phyloP scores from a whole-genome alignment of 2,113 vertebrate species.

The Clinocottus analis region DNA sequence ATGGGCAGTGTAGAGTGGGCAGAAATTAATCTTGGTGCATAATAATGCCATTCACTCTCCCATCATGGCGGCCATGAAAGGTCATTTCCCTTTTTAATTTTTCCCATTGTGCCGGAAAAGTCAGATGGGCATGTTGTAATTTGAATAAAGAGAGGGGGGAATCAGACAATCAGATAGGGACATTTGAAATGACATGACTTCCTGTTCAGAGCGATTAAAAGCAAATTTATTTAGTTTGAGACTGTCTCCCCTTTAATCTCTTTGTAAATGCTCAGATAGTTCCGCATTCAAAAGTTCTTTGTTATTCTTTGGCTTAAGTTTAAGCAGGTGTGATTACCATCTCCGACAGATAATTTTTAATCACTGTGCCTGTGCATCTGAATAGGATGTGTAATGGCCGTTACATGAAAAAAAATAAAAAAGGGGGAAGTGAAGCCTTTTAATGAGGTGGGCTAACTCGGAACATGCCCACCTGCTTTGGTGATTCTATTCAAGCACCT shows the following conservation, averaged over 20 bases:
- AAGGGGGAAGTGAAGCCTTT: conserved; percentile 77
- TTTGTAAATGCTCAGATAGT: conserved; percentile 83
- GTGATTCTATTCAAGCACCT: conserved; percentile 81
- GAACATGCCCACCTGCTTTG: conserved; percentile 82
- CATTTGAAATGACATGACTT: conserved; percentile 85
- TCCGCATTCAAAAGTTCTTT: conserved; percentile 80
- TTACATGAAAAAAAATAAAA: conserved; percentile 59
- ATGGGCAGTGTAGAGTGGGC: conserved; percentile 71
- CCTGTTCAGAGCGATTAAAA: conserved; percentile 86
- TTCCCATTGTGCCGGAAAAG: conserved; percentile 84
- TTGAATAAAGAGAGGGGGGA: conserved; percentile 86
- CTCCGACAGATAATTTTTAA: conserved; percentile 85
- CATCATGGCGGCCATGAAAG: conserved; percentile 83
- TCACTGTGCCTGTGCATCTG: conserved; percentile 81
- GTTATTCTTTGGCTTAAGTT: conserved; percentile 85
- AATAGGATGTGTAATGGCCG: conserved; percentile 82
- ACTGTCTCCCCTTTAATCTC: conserved; percentile 85
- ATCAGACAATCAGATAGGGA: conserved; percentile 86
- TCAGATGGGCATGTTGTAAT: conserved; percentile 88
- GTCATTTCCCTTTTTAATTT: conserved; percentile 86
- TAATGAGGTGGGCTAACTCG: conserved; percentile 83
- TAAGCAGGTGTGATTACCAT: conserved; percentile 84
- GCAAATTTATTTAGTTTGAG: conserved; percentile 86
- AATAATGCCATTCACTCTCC: conserved; percentile 85
- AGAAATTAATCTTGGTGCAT: conserved; percentile 83